These are phyloP conservation scores for Diglossa cyanea DNA, from an alignment of 2,797 vertebrate species.

Conservation along the genomic window DNA sequence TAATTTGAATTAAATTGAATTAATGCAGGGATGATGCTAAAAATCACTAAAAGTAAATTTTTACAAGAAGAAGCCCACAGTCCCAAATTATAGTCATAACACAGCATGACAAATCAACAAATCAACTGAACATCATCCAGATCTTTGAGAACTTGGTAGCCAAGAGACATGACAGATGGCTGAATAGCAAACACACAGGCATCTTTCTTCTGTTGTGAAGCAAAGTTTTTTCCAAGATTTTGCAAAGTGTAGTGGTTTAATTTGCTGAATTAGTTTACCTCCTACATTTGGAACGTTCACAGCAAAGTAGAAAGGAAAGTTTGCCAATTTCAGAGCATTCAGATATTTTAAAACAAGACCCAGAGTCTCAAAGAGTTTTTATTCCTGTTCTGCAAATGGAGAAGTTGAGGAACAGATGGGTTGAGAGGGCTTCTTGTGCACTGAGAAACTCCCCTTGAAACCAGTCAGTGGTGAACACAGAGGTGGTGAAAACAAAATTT, in stretches of 20 bases:
- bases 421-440: not conserved
- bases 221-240: not conserved
- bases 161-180: slow-evolving; percentile 9
- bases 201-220: not conserved
- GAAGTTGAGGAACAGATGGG: slow-evolving; percentile 2
- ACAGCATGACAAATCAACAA: not conserved
- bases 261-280: slow-evolving; percentile 9
- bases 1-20: not conserved
- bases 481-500: not conserved
- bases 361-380: not conserved
- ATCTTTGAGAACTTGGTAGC: not conserved
- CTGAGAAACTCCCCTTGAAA: not conserved
- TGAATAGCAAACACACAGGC: not conserved
- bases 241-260: not conserved
- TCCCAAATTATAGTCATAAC: not conserved
- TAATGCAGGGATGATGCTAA: not conserved
- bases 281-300: not conserved
- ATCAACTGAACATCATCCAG: not conserved
- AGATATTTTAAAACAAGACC: not conserved
- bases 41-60: not conserved
- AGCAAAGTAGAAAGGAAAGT: not conserved
- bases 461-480: not conserved
- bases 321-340: not conserved
- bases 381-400: not conserved
- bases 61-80: not conserved